phyloP scores from a whole-genome alignment of 92 coral and sea anemone genomes.

The Paramuricea clavata region DNA sequence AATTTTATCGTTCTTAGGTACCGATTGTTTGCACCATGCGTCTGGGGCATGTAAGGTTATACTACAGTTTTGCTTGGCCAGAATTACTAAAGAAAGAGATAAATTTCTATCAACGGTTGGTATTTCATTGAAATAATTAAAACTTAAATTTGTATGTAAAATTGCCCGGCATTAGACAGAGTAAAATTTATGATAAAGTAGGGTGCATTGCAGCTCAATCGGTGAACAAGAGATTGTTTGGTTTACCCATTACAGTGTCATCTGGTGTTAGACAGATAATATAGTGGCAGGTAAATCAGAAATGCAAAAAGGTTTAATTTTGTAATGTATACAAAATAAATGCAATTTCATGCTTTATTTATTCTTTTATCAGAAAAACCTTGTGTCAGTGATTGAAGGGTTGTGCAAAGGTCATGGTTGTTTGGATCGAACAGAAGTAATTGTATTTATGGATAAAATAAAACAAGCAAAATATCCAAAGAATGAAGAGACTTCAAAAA shows the following conservation, averaged over 20 bases:
- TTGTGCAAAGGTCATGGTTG: conserved; percentile 99
- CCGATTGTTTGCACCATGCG: conserved; percentile 66
- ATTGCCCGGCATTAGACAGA: too few relatives aligned
- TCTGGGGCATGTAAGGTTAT: conserved; percentile 89
- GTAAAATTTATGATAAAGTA: too few relatives aligned
- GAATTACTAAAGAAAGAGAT: conserved; percentile 69
- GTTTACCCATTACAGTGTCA: too few relatives aligned
- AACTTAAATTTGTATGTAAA: too few relatives aligned
- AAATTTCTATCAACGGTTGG: conserved; percentile 78
- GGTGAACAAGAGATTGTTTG: too few relatives aligned
- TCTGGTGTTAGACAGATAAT: too few relatives aligned
- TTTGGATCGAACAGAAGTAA: conserved; percentile 80
- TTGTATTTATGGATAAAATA: conserved; percentile 75
- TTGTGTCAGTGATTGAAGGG: conserved; percentile 90
- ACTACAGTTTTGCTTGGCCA: conserved; percentile 79
- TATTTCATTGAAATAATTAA: neutral
- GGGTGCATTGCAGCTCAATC: too few relatives aligned
- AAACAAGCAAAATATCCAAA: conserved; percentile 73
- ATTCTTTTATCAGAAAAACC: conserved; percentile 75
- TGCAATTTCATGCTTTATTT: too few relatives aligned
- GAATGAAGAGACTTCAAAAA: conserved; percentile 10
- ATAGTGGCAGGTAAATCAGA: too few relatives aligned
- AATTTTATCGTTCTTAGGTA: conserved; percentile 51
- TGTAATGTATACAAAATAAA: too few relatives aligned
- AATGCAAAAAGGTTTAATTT: too few relatives aligned